Base-by-base conservation (phyloP, 2,113 vertebrate species). In the Periophthalmus modestus region DNA sequence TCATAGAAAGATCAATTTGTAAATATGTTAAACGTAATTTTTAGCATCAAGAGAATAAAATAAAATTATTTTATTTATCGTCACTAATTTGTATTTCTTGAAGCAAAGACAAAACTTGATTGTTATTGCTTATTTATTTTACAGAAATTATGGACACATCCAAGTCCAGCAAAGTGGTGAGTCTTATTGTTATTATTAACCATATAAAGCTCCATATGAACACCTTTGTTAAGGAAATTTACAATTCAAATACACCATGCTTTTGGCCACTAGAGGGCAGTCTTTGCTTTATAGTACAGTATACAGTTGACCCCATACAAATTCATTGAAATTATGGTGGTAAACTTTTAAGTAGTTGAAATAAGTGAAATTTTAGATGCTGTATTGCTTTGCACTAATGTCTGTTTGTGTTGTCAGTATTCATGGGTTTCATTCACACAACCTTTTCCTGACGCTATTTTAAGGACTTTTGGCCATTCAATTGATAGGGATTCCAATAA, bases 111-210 rank as follows among this genome's bases (percentile, higher is more conserved):
- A 57, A 21, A 57, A 18, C 16, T 52, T 80, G 24, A 70, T 23
- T 73, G 70, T 39, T 15, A 80, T 63, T 73, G 0, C 80, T 70
- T 67, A 14, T 71, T 21, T 73, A 4, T 70, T 65, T 77, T 47
- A 33, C 81, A 95, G 94, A 95, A 68, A 90, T 91, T 69, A 66
- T 87, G 80, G 95, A 95, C 13, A 89, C 93, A 1, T 63, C 94
- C 69, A 97, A 94, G 84, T 89, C 92, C 74, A 93, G 93, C 83
- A 97, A 96, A 89, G 87, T 95, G 95, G 96, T 97, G 89, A 96
- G 96, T 96, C n/a, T 2, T 61, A 81, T 63, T 47, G n/a, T 63
- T 71, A 46, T 23, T 0, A 36, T 28, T 61, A 33, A 9, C 21
- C 12, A 19, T 46, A 5, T 55, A 57, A 39, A 34, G 63, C 2